Conservation (phyloP, 1,140 invertebrate genomes). For the Drosophila nikananu region DNA sequence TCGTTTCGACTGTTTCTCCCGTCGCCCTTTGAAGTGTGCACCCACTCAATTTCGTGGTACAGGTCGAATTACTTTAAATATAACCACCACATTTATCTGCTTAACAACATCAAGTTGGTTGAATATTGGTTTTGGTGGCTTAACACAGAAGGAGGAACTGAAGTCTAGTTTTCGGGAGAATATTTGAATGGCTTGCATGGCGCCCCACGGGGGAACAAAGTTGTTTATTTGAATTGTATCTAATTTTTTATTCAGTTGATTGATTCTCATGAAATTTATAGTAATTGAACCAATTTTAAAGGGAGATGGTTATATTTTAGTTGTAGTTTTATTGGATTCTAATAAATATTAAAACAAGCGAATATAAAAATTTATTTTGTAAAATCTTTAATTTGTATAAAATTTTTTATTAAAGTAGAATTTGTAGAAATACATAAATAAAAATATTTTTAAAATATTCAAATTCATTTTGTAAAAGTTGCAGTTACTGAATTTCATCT, state of each 20-base stretch:
- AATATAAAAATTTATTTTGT: too few relatives aligned
- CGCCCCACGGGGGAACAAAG: background rate
- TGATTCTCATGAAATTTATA: background rate
- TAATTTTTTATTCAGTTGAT: background rate
- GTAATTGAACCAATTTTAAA: background rate
- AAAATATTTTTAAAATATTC: background rate
- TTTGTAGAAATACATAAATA: too few relatives aligned
- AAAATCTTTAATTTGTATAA: too few relatives aligned
- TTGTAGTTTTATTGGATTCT: too few relatives aligned
- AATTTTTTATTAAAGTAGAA: too few relatives aligned
- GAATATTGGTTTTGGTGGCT: background rate
- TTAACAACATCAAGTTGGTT: background rate
- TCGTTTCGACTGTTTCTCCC: constrained; percentile 7
- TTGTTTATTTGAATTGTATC: background rate
- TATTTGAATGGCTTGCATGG: background rate
- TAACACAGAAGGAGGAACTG: background rate
- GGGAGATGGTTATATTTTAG: background rate
- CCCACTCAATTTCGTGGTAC: constrained; percentile 30
- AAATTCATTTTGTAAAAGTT: background rate
- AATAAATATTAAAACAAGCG: too few relatives aligned
- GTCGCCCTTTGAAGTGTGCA: constrained; percentile 8
- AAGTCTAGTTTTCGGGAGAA: background rate
- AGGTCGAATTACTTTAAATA: constrained; percentile 14
- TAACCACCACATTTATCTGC: background rate
- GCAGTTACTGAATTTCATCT: constrained; percentile 1